A percentile compares a stretch with the other conserved stretches of the same genome.
phyloP scores from a whole-genome alignment of 2,113 vertebrate genomes.

The Grammomys surdaster region DNA sequence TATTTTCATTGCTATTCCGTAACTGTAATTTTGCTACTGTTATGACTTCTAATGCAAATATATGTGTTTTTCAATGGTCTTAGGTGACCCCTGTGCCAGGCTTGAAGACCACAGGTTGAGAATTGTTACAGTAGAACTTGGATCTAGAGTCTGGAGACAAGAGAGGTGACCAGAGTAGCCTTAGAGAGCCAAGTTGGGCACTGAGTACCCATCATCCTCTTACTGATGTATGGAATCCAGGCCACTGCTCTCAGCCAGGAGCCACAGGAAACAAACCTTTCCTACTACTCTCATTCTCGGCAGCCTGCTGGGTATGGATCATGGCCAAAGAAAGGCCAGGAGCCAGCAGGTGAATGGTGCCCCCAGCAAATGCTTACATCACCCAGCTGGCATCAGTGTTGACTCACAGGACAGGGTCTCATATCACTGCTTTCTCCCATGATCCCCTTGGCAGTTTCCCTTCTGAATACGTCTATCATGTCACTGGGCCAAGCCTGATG shows the following conservation, averaged over 20 bases:
- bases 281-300: not conserved
- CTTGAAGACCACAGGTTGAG: too few relatives aligned
- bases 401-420: constrained; percentile 70
- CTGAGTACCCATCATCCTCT: not conserved
- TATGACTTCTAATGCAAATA: not conserved
- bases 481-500: not conserved
- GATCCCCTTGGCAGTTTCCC: constrained; percentile 59
- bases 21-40: not conserved
- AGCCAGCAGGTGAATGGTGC: constrained; percentile 69
- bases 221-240: constrained; percentile 36
- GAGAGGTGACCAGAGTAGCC: not conserved
- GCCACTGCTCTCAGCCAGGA: constrained; percentile 48
- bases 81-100: not conserved
- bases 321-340: constrained; percentile 7
- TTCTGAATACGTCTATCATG: not conserved
- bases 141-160: not conserved
- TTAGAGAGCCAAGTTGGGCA: not conserved
- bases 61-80: not conserved
- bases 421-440: constrained; percentile 31
- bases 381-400: constrained; percentile 62
- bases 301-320: constrained; percentile 27
- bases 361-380: constrained; percentile 54
- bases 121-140: not conserved
- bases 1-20: not conserved
- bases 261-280: constrained; percentile 37